Base-by-base conservation (phyloP, 2,113 vertebrate genomes). In the Vimba vimba region DNA sequence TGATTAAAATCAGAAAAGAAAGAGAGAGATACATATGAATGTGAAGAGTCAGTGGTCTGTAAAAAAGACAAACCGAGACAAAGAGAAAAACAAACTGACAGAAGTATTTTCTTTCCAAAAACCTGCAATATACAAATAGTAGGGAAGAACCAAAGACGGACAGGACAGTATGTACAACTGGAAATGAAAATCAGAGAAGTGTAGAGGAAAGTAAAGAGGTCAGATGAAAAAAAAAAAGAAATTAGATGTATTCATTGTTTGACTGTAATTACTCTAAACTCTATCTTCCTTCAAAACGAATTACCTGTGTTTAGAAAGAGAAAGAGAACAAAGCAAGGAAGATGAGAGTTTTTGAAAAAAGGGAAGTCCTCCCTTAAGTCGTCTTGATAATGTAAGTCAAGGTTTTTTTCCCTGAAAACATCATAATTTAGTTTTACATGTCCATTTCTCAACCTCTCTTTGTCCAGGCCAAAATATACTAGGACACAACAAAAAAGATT, bases 21-120 rank as follows among this genome's bases (percentile, higher is more conserved):
- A 87, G 52, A 76, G 6, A 50, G 4, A 68, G 30, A 73, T 45
- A 47, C 30, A 82, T 23, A 66, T 8, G 30, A 36, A 71, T 19
- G 8, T 50, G n/a, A 84, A 36, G 12, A 76, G 17, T 23, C 15
- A 79, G 7, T 39, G 15, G 3, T 39, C 55, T 30, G 27, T 33
- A 47, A 39, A 69, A 17, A 50, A 27, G 10, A 17, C 23, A 71
- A 69, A 0, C 33, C 4, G 17, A 77, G 30, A 33, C 33, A 81
- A 80, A 85, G 73, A 83, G 2, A 73, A 62, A 76, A 1, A 76
- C n/a, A 84, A 85, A 79, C 82, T 82, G 69, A 84, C 30, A 17
- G 8, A 12, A 27, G 2, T 74, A 47, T 52, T 76, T 55, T 79
- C 12, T 19, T 15, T 25, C 21, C 19, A n/a, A 43, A 60, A 25